Evolutionary conservation across 2,113 vertebrate genomes (phyloP).

Genomic region (Eulemur rufifrons): DNA sequence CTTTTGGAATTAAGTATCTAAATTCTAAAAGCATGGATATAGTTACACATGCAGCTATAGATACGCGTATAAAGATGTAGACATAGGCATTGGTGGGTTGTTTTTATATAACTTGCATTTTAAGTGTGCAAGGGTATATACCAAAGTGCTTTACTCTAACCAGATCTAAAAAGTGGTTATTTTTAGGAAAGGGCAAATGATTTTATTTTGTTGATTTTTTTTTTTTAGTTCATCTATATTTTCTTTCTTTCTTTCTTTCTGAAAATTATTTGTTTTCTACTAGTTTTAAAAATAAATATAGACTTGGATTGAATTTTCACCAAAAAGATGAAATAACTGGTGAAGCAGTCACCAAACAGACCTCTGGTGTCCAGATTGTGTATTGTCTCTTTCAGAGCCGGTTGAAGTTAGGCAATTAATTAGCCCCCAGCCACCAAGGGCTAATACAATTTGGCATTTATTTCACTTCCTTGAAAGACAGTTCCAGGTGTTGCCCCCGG

Average conservation of each 20-base stretch:
- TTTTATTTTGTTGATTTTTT: not conserved
- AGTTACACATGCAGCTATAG: not conserved
- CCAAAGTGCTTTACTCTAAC: not conserved
- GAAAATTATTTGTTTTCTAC: not conserved
- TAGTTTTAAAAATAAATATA: constrained; percentile 15
- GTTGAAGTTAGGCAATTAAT: not conserved
- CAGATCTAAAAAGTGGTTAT: not conserved
- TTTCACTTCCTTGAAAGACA: not conserved
- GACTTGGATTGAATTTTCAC: not conserved
- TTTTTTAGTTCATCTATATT: not conserved
- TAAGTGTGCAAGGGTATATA: not conserved
- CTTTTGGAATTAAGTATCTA: constrained; percentile 21
- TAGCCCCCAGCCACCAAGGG: not conserved
- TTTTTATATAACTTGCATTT: not conserved
- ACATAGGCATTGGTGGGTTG: not conserved
- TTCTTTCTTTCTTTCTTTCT: not conserved
- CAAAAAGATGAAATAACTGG: not conserved
- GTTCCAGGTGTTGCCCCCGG: not conserved
- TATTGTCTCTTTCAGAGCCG: not conserved
- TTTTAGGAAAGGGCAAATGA: not conserved
- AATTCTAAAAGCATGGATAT: not conserved
- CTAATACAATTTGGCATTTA: not conserved
- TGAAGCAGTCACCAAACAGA: not conserved
- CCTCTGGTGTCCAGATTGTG: no score
- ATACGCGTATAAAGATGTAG: not conserved